Evolutionary conservation across 1,140 invertebrate species (phyloP), one percentile per base, ranked within the genome.

Genomic region (Aricia agestis): DNA sequence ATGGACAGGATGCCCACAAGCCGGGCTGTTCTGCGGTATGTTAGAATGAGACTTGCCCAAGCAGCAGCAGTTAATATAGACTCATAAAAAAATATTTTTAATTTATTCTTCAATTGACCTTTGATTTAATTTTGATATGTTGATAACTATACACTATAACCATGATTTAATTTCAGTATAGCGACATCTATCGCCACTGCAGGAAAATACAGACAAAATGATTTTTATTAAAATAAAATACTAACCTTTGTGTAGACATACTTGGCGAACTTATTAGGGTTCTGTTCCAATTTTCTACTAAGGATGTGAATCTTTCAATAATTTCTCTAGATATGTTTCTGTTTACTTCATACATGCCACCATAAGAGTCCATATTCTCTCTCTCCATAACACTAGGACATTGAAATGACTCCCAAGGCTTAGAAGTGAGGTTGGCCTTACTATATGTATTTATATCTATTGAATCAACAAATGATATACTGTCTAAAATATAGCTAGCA

Each of bases 341-440:
- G 36, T 59, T 74, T 15, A 82, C 31, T 36, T 83, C 77, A 69
- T 84, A 11, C 42, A 72, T 71, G 70, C 73, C 82, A 59, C 77
- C 75, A 74, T 84, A 90, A 71, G 72, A 75, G 11, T 81, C 76
- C 17, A 82, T 76, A 74, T 82, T 82, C 71, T 91, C 87, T 66
- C 69, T 76, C 73, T 90, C 88, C 68, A 85, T 83, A 45, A 91
- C 77, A 82, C 87, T 91, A 45, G 85, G 75, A 72, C 67, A 75
- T 74, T 87, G 84, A 32, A 66, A 57, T 25, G 66, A 71, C 59
- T 72, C 73, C 89, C 89, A 91, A 19, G 88, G 85, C 32, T 75
- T 68, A 36, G 78, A 77, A 69, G 73, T 73, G 18, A 85, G 78
- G 69, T 80, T 74, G 36, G 32, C 69, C 36, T 66, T 66, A 32